Evolutionary conservation across 2,113 vertebrate genomes (phyloP).

Genomic region (Sapayoa aenigma): DNA sequence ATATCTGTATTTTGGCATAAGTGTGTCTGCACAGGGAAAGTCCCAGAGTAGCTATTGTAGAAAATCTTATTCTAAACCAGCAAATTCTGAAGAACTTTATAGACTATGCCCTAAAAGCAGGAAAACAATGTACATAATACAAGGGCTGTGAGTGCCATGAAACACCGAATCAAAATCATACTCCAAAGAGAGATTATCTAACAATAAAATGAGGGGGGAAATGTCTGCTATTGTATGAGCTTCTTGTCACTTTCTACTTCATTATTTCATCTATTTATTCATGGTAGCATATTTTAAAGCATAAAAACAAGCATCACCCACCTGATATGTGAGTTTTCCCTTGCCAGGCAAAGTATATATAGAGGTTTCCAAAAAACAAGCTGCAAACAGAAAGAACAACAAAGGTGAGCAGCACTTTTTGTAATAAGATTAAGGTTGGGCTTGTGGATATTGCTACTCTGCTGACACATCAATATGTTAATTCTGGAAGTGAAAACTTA

Average conservation of each 20-base stretch:
- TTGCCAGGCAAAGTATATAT: conserved; percentile 93
- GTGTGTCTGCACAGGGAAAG: neutral
- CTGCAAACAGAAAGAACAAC: conserved; percentile 65
- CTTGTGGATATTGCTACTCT: neutral
- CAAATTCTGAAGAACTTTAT: neutral
- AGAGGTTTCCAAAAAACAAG: conserved; percentile 96
- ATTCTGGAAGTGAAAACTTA: neutral
- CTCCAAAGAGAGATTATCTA: neutral
- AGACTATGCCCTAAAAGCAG: neutral
- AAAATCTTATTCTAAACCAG: neutral
- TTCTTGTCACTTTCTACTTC: neutral
- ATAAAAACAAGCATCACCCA: conserved; percentile 57
- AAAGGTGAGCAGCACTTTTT: neutral
- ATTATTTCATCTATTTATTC: neutral
- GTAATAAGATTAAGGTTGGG: neutral
- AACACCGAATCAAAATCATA: neutral
- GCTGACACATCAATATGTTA: neutral
- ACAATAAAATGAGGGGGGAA: neutral
- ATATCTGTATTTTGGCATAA: neutral
- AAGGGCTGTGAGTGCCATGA: neutral
- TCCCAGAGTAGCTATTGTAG: neutral
- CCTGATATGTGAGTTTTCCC: conserved; percentile 91
- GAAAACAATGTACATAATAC: neutral
- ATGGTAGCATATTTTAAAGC: neutral
- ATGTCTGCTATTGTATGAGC: neutral